Evolutionary conservation across 2,797 vertebrate species (phyloP).

Genomic region (Pampus argenteus): DNA sequence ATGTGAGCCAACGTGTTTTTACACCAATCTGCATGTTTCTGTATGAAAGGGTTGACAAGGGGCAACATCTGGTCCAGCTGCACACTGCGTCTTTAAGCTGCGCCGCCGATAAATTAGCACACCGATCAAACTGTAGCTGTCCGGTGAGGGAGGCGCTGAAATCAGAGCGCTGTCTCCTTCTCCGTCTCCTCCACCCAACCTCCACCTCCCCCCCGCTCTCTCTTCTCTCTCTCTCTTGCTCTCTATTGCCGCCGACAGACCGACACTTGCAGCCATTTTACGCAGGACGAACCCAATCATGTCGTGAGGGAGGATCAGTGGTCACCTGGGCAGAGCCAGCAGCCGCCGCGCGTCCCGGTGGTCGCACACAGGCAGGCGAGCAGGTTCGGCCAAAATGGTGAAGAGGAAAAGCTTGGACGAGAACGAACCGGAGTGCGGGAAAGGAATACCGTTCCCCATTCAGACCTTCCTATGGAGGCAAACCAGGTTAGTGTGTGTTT

Average conservation of each 20-base stretch:
- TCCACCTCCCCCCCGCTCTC: background rate
- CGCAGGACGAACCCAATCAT: constrained; percentile 68
- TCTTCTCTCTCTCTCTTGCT: background rate
- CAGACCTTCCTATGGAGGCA: constrained; percentile 99
- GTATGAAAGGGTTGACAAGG: background rate
- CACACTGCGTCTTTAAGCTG: constrained; percentile 80
- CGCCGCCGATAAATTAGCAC: constrained; percentile 48
- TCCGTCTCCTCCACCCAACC: constrained; percentile 1
- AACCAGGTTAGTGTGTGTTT: constrained; percentile 89
- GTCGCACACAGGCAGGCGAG: constrained; percentile 28
- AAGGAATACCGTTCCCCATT: constrained; percentile 96
- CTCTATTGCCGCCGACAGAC: constrained; percentile 47
- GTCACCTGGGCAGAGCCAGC: constrained; percentile 74
- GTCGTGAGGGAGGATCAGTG: constrained; percentile 65
- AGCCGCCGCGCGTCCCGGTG: constrained; percentile 50
- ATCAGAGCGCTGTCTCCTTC: constrained; percentile 40
- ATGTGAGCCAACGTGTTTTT: background rate
- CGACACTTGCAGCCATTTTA: constrained; percentile 91
- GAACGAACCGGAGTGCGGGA: constrained; percentile 92
- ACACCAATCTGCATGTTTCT: background rate
- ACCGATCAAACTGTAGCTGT: constrained; percentile 64
- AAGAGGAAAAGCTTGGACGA: constrained; percentile 98
- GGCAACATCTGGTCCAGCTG: constrained; percentile 63
- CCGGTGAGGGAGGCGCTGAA: constrained; percentile 76
- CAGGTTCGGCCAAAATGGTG: constrained; percentile 87